Base-by-base conservation (phyloP, 2,113 vertebrate genomes). In the Raja brachyura region DNA sequence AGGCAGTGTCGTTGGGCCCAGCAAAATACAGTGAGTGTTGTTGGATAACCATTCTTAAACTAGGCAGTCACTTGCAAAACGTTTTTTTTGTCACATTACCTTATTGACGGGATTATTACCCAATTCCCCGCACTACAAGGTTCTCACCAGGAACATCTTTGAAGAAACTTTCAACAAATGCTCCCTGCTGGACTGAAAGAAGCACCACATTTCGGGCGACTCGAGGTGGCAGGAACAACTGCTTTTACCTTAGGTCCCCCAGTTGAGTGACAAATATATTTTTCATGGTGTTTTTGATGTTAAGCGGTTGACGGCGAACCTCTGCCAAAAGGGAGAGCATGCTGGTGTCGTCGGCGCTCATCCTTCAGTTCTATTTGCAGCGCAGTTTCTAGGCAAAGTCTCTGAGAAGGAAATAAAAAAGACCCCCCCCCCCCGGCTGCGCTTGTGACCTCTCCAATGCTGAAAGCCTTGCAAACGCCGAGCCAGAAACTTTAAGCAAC, bases 211-310 rank as follows among this genome's bases (percentile, higher is more conserved):
- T 7, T 16, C 28, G 28, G 61, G 9, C 56, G 13, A 18, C 61
- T 6, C 16, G 20, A 39, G n/a, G 18, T 18, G 20, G 33, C 4
- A 5, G 18, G 8, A 56, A 8, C 6, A 59, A n/a, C 1, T 2
- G 9, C 18, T 13, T 92, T 92, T 94, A 96, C 96, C 96, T 97
- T 93, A 77, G 88, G 63, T 96, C 95, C 77, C 94, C 95, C 68
- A 96, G 3, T 74, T 97, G 96, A 61, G 96, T 97, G 25, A 97
- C 96, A 94, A 97, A 97, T 93, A 97, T 93, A 74, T 96, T 96
- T 93, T 74, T 96, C 88, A 94, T 94, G 88, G 94, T 94, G 79
- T 95, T 96, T 88, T 96, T 94, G 93, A 96, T 93, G 83, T 94
- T 93, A n/a, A 96, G 94, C n/a, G 94, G 94, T 9, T 96, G 93